Conservation (phyloP, 2,797 vertebrate species). For the Paratrypauchen microcephalus region DNA sequence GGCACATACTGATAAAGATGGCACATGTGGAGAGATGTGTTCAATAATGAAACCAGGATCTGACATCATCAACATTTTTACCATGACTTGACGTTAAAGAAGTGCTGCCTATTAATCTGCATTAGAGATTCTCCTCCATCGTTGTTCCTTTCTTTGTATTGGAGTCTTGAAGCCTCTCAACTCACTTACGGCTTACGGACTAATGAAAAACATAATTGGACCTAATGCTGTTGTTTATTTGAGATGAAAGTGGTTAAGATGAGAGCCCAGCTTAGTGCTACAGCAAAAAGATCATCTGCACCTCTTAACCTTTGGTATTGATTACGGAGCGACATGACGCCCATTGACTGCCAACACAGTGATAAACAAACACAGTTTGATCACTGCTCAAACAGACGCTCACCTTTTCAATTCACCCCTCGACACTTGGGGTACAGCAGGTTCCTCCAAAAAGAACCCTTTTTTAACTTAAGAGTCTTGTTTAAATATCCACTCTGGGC, state of each 20-base stretch:
- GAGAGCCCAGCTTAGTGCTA: conserved; percentile 56
- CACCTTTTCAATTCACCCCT: background rate
- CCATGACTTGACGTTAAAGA: background rate
- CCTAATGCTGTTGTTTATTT: conserved; percentile 52
- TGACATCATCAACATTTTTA: background rate
- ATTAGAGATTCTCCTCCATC: conserved; percentile 13
- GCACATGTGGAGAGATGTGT: conserved; percentile 5
- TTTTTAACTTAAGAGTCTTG: background rate
- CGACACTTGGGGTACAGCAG: background rate
- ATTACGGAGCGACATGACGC: conserved; percentile 59
- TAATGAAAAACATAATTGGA: conserved; percentile 46
- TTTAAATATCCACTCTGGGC: background rate
- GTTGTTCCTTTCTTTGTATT: conserved; percentile 12
- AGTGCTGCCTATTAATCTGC: conserved; percentile 3
- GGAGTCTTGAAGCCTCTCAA: conserved; percentile 7
- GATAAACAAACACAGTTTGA: conserved; percentile 62
- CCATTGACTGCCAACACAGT: conserved; percentile 48
- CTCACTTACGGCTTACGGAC: conserved; percentile 17
- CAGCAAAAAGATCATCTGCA: conserved; percentile 62
- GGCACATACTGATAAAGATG: conserved; percentile 29
- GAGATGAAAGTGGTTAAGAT: conserved; percentile 60
- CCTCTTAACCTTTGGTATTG: conserved; percentile 65
- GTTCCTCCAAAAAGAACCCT: background rate
- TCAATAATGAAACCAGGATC: background rate
- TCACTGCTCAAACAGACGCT: conserved; percentile 12